A percentile compares a stretch with the other conserved stretches of the same genome.
Conservation (phyloP, 2,888 invertebrate species). For the Athalia rosae region DNA sequence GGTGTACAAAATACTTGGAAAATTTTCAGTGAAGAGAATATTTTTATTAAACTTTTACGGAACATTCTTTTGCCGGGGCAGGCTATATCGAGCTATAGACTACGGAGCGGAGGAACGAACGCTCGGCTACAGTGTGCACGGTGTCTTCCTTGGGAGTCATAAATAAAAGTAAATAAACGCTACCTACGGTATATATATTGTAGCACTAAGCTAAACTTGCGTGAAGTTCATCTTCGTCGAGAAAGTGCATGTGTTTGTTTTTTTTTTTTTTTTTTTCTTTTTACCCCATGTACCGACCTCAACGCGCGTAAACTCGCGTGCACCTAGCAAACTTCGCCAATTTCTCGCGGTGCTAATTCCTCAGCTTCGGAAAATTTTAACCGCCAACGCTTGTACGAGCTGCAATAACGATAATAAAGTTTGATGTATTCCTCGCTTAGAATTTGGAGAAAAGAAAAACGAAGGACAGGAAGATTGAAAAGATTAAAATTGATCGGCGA, state of each 20-base stretch:
- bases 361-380: background rate
- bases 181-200: background rate
- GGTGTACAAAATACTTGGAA: background rate
- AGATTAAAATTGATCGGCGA: too few relatives aligned
- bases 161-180: constrained; percentile 37
- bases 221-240: constrained; percentile 39
- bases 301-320: background rate
- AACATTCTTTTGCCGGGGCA: background rate
- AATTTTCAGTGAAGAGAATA: constrained; percentile 4
- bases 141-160: constrained; percentile 19
- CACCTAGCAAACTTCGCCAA: background rate
- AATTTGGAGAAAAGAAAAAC: too few relatives aligned
- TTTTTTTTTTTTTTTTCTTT: background rate
- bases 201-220: constrained; percentile 8
- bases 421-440: background rate
- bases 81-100: too few relatives aligned
- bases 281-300: constrained; percentile 3
- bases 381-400: background rate
- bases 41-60: constrained; percentile 36
- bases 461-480: too few relatives aligned
- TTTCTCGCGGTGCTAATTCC: constrained; percentile 18
- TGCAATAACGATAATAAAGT: background rate
- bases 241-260: background rate
- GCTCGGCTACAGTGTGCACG: background rate
- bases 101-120: background rate